phyloP scores from a whole-genome alignment of 2,888 invertebrate genomes.

The Tipula confusa region DNA sequence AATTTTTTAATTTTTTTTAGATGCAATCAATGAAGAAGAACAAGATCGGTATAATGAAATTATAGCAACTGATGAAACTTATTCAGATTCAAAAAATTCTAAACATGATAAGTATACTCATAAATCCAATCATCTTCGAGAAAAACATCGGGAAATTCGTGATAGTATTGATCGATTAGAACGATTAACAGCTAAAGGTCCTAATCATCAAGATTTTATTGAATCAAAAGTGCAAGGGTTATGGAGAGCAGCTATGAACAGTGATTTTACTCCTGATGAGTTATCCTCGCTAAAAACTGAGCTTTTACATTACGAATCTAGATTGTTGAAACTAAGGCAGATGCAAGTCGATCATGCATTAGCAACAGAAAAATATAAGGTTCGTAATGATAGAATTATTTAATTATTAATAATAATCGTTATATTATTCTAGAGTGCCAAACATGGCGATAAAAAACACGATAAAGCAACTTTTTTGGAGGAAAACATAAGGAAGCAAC shows the following conservation, averaged over 20 bases:
- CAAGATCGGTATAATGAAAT: slow-evolving; percentile 69
- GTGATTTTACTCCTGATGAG: slow-evolving; percentile 77
- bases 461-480: slow-evolving; percentile 62
- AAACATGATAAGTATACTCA: slow-evolving; percentile 56
- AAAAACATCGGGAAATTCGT: slow-evolving; percentile 69
- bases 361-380: slow-evolving; percentile 63
- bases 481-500: slow-evolving; percentile 77
- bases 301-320: slow-evolving; percentile 71
- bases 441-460: slow-evolving; percentile 57
- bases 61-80: slow-evolving; percentile 55
- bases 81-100: slow-evolving; percentile 48
- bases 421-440: slow-evolving; percentile 50
- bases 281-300: slow-evolving; percentile 81
- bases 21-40: slow-evolving; percentile 69
- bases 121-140: slow-evolving; percentile 66
- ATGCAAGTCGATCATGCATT: slow-evolving; percentile 77
- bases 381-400: slow-evolving; percentile 40
- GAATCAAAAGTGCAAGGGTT: slow-evolving; percentile 87
- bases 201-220: slow-evolving; percentile 78
- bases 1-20: slow-evolving; percentile 48
- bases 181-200: slow-evolving; percentile 68
- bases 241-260: slow-evolving; percentile 76
- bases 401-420: not conserved
- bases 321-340: slow-evolving; percentile 76
- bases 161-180: slow-evolving; percentile 75